A percentile compares a stretch with the other conserved stretches of the same genome.
Evolutionary conservation across 2,113 vertebrate genomes (phyloP).

Genomic region (Myiozetetes cayanensis): DNA sequence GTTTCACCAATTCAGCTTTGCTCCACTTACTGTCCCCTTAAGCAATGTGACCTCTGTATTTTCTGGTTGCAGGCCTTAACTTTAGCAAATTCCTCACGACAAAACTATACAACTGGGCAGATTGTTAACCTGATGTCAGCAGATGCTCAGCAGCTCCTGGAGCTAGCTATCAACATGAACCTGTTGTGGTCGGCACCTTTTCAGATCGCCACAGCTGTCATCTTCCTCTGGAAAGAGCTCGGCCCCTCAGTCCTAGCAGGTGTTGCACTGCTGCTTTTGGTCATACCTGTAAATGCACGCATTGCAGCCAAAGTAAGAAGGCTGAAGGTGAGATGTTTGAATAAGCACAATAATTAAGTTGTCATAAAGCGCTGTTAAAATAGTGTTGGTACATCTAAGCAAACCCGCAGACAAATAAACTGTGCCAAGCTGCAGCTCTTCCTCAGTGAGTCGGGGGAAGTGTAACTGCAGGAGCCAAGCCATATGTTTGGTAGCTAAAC

Average conservation of each 20-base stretch:
- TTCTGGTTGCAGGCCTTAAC: constrained; percentile 49
- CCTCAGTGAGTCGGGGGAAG: background rate
- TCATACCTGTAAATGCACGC: constrained; percentile 59
- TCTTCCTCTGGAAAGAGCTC: constrained; percentile 71
- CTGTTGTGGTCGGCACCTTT: constrained; percentile 70
- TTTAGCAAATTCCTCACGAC: constrained; percentile 47
- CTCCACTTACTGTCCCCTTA: background rate
- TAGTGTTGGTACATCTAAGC: background rate
- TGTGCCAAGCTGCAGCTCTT: background rate
- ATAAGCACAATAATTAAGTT: background rate
- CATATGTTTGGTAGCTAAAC: background rate
- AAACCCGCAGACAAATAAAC: background rate
- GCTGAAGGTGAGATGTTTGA: constrained; percentile 61
- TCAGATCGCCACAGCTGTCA: constrained; percentile 58
- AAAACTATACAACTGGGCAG: constrained; percentile 49
- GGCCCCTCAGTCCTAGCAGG: constrained; percentile 60
- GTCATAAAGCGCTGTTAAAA: background rate
- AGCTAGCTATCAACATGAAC: constrained; percentile 53
- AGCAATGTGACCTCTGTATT: background rate
- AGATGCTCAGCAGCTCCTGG: constrained; percentile 67
- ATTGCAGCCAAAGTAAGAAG: constrained; percentile 56
- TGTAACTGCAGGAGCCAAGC: background rate
- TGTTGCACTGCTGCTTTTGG: constrained; percentile 56
- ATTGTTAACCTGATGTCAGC: constrained; percentile 63
- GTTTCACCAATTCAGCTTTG: background rate